Conservation (phyloP, 2,113 vertebrate genomes). For the Alexandromys fortis region DNA sequence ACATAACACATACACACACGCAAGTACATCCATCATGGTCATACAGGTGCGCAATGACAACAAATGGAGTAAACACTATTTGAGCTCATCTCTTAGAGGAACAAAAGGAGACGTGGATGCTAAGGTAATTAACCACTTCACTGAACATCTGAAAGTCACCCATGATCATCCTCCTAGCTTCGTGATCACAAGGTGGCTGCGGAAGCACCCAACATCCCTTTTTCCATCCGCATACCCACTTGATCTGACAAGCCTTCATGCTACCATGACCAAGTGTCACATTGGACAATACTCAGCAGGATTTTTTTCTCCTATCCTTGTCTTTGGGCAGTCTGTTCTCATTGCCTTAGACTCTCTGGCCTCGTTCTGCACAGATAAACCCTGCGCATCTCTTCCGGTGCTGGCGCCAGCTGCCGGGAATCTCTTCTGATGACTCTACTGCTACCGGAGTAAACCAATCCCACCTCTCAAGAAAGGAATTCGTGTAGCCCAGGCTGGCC, state of each 20-base stretch:
- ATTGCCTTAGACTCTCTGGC: not conserved
- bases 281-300: not conserved
- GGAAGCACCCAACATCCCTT: not conserved
- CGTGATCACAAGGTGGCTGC: conserved; percentile 31
- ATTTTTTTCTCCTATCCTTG: not conserved
- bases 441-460: fast-evolving
- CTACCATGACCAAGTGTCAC: not conserved
- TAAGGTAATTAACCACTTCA: not conserved
- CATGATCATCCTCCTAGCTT: not conserved
- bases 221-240: not conserved
- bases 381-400: fast-evolving
- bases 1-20: not conserved
- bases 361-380: not conserved
- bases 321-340: not conserved
- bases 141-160: not conserved
- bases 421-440: not conserved
- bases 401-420: not conserved
- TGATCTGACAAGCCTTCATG: not conserved
- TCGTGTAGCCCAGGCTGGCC: not conserved
- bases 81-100: not conserved
- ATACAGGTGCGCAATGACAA: not conserved
- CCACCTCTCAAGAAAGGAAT: not conserved
- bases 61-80: not conserved
- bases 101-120: not conserved
- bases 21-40: fast-evolving